Evolutionary conservation across 1,140 invertebrate genomes (phyloP), one percentile per base, ranked within the genome.

Genomic region (Leptopilina boulardi): DNA sequence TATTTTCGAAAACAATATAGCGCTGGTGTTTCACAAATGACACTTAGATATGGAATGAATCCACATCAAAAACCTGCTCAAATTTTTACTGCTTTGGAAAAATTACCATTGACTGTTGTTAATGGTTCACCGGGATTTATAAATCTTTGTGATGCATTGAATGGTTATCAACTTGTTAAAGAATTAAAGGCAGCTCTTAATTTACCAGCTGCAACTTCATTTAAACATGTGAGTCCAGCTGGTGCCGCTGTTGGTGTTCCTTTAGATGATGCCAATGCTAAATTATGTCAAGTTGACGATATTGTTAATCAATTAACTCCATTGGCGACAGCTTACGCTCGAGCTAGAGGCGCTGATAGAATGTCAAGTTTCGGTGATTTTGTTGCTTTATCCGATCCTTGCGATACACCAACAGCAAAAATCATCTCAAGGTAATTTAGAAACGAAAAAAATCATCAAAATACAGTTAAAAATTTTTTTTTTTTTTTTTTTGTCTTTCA

Each of bases 331-430:
- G 99, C 99, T 1, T 99, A 99, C 92, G 98, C 98, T 0, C 92
- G 98, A 78, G 99, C 98, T 0, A 93, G 99, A 90, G 98, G 98
- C 42, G 98, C 98, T 18, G 99, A 99, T 90, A 93, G 99, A 73
- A 99, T 99, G 99, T 99, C 98, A 5, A 99, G 98, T 11, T 99
- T 99, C 91, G 98, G 99, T 0, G 99, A 99, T 91, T 99, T 99
- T 89, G 94, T 99, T 47, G 97, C 98, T 11, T 87, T 99, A 0
- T 99, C 98, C 0, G 98, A 99, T 86, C 85, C 91, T 2, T 99
- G 98, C 89, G 99, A 99, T 91, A 93, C 92, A 30, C 81, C 94
- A 13, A 99, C 98, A 0, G 98, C 95, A 0, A 92, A 91, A 81
- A 94, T 96, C 21, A 95, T 96, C 51, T 94, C 94, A 0, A 89